Evolutionary conservation across 2,797 vertebrate species (phyloP), one percentile per base, ranked within the genome.

Genomic region (Merluccius polli): DNA sequence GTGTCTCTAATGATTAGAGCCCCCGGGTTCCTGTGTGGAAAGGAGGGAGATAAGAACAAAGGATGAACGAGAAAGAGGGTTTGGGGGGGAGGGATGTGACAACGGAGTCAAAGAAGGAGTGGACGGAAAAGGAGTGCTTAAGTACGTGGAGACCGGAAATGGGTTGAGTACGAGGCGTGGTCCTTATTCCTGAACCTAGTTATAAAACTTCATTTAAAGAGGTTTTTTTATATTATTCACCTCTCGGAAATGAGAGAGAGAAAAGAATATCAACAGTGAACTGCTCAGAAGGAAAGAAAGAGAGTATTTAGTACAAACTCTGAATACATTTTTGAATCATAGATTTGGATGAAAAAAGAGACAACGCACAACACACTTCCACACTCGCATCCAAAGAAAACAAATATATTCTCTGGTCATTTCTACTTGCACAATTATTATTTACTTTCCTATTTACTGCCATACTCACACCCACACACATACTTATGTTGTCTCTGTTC

Each of bases 311-410:
- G n/a, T 13, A 12, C 24, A 29, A 12, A 11, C 27, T 65, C 27
- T 29, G 27, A 27, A 13, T 29, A 15, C 15, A 30, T 68, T 83
- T 74, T 82, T 82, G 83, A 72, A 77, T 71, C 79, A 75, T 65
- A 70, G 72, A 81, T 73, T 86, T 77, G 71, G 77, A 87, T 73
- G 75, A 38, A 78, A 31, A 71, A 69, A 74, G 63, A 74, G 24
- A 71, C 77, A 72, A 81, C 33, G 73, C 73, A 72, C 63, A 74
- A 74, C 32, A 81, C 33, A 74, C 73, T 70, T 48, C 73, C 44
- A 74, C 32, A 9, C 59, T 68, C 71, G 70, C 68, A 76, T 41
- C 30, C 74, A 73, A 27, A 21, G 44, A 68, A 67, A 77, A 72
- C 44, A 36, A 6, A 41, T 35, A 59, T 33, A 67, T 30, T 74